Evolutionary conservation across 2,113 vertebrate genomes (phyloP), one percentile per base, ranked within the genome.

Genomic region (Labeo rohita): DNA sequence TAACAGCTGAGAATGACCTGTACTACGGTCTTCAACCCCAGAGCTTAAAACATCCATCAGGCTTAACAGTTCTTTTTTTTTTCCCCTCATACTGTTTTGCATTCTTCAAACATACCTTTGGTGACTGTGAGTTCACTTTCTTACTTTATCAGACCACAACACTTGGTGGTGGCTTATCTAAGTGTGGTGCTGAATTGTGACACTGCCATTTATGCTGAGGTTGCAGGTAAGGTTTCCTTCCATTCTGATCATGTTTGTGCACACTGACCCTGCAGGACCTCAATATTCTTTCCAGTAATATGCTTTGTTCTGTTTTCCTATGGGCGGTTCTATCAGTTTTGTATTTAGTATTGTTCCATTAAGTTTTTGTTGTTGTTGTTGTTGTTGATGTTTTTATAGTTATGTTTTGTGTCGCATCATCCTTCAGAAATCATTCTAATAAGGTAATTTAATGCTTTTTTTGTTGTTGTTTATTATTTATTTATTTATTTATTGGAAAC

Each of bases 121-220:
- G 36, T 61, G 56, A 47, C 23, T 65, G 78, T 45, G 39, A 80
- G 39, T 47, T 59, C 18, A 79, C 39, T 45, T 23, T 59, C 10
- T 59, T 61, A 1, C 18, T 61, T 28, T 63, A 47, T 80, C 59
- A 80, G 78, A 45, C 11, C 39, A 65, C 21, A 79, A 21, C 39
- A 47, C 11, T 47, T 65, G 56, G n/a, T n/a, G 4, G n/a, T 47
- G 72, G 43, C 43, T 73, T 73, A 73, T 73, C 21, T 45, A n/a
- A 6, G 70, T 73, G 70, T 73, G 39, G 70, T 45, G 70, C n/a
- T 74, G 45, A 74, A 74, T 49, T 47, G 11, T 74, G 43, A 74
- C 7, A 12, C 72, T 74, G 72, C 47, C 39, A 13, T 74, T n/a
- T 74, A 74, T 74, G 43, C 45, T 49, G 72, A 74, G 21, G 43